phyloP scores from a whole-genome alignment of 1,140 invertebrate species.

The Notospermus geniculatus region DNA sequence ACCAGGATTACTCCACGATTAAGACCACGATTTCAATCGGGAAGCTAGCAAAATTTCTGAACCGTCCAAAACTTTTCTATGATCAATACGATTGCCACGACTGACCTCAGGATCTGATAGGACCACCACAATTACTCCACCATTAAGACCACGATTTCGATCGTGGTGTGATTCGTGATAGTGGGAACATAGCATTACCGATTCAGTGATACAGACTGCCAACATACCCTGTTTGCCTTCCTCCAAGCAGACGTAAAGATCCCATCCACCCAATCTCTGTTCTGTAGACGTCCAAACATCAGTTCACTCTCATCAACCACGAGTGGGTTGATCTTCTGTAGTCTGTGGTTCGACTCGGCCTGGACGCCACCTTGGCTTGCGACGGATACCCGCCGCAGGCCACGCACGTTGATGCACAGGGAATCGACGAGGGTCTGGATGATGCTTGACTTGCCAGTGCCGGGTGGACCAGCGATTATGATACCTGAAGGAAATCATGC shows the following conservation, averaged over 20 bases:
- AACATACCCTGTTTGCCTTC: constrained; percentile 52
- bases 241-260: constrained; percentile 51
- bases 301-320: constrained; percentile 49
- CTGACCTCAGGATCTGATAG: no score
- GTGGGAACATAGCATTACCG: no score
- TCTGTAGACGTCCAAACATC: constrained; percentile 52
- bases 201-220: neutral
- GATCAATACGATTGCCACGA: no score
- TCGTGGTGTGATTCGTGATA: no score
- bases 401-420: constrained; percentile 33
- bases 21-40: no score
- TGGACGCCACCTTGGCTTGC: constrained; percentile 27
- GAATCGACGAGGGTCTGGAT: constrained; percentile 51
- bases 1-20: no score
- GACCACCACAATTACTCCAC: no score
- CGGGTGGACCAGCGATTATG: constrained; percentile 52
- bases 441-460: constrained; percentile 53
- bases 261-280: constrained; percentile 53
- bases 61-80: no score
- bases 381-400: constrained; percentile 35
- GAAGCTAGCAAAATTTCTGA: no score
- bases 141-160: no score
- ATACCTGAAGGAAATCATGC: constrained; percentile 33
- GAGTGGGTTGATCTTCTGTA: constrained; percentile 51
- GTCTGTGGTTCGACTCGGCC: constrained; percentile 44